Evolutionary conservation across 2,888 invertebrate genomes (phyloP).

Genomic region (Ectemnius continuus): DNA sequence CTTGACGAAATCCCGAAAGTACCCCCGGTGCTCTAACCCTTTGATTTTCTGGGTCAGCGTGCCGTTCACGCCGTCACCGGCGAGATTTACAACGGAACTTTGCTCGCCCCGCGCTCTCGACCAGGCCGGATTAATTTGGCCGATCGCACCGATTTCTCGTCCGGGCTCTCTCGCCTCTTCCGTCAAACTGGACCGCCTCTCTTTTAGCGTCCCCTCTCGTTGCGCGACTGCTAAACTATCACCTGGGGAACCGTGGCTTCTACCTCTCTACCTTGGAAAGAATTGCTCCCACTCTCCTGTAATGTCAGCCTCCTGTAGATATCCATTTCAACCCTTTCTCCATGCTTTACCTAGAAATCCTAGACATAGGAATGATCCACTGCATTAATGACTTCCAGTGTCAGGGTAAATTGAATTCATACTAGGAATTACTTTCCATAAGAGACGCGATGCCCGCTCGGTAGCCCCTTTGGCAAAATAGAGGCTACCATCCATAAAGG

Average conservation of each 20-base stretch:
- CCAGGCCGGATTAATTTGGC: slow-evolving; percentile 46
- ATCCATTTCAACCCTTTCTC: too few relatives aligned
- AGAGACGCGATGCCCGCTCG: slow-evolving; percentile 6
- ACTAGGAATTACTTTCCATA: slow-evolving; percentile 19
- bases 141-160: slow-evolving; percentile 28
- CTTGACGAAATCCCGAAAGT: slow-evolving; percentile 40
- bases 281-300: too few relatives aligned
- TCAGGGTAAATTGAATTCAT: slow-evolving; percentile 7
- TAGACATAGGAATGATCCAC: too few relatives aligned
- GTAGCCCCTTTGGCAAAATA: slow-evolving; percentile 28
- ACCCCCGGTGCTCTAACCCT: slow-evolving; percentile 50
- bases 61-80: slow-evolving; percentile 52
- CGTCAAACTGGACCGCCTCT: not conserved
- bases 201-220: not conserved
- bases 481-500: slow-evolving; percentile 53
- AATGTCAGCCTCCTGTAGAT: too few relatives aligned
- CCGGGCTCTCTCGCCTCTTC: not conserved
- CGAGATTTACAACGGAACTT: slow-evolving; percentile 57
- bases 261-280: too few relatives aligned
- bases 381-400: too few relatives aligned
- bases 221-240: too few relatives aligned
- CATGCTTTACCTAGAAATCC: too few relatives aligned
- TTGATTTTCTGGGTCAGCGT: slow-evolving; percentile 69
- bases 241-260: too few relatives aligned
- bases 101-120: slow-evolving; percentile 35